Base-by-base conservation (phyloP, 2,888 invertebrate genomes). In the Ennomos erosarius region DNA sequence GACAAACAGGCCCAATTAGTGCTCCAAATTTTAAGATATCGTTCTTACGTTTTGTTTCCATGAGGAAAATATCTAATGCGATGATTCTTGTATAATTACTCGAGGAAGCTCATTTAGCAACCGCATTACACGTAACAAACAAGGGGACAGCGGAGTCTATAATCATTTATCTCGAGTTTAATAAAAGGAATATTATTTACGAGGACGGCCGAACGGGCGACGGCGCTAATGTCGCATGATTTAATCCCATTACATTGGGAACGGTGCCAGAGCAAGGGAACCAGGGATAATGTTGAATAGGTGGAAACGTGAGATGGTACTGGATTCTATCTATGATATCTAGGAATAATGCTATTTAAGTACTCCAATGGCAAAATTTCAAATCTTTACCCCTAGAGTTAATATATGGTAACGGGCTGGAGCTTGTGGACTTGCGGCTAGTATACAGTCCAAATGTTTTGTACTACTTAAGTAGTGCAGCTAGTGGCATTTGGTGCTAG, bases 181-280 rank as follows among this genome's bases (percentile, higher is more conserved):
- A 92, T 92, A 92, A 92, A 92, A 91, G 91, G 87, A 84, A 88
- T 86, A 88, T 92, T 91, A 91, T 92, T 90, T 88, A 91, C 86
- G 82, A 86, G 82, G 82, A 85, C 80, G 83, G 80, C 84, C 79
- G 75, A 75, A 78, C 73, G 81, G 73, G 63, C 71, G 73, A 69
- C 73, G 78, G 75, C 79, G 81, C 74, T 89, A 90, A 89, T 88
- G 90, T 91, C 85, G 88, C 89, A 90, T 91, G 91, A 89, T 91
- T 87, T 88, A 88, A 90, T 90, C 89, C 86, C 87, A 89, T 90
- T 88, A 87, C 83, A 85, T 83, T 81, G 90, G 90, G 88, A 88
- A 82, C 82, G 56, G 63, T 85, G 90, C 90, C 90, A 89, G 81
- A 68, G 69, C 52, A 54, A 56, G 62, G 62, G 67, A 67, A 68